These are phyloP conservation scores for Azorinus chamasolen DNA, from an alignment of 2,888 invertebrate species.

Conservation along the genomic window DNA sequence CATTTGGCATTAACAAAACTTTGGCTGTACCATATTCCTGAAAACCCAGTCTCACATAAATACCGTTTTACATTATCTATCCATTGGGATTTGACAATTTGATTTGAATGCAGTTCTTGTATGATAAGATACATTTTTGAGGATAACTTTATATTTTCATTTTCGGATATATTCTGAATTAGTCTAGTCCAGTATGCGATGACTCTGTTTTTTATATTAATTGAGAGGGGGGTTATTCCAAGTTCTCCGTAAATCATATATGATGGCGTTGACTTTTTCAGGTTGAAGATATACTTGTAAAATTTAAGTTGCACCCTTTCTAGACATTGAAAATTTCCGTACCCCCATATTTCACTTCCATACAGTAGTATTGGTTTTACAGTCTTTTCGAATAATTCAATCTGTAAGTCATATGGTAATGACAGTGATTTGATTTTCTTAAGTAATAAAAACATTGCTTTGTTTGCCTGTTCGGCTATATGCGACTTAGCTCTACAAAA, in stretches of 20 bases:
- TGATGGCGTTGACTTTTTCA: conserved; percentile 13
- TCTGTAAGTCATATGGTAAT: conserved; percentile 17
- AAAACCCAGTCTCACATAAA: not conserved
- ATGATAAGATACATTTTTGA: conserved; percentile 2
- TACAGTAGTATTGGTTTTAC: too few species aligned
- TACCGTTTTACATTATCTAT: not conserved
- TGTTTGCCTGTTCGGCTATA: too few species aligned
- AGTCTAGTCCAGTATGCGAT: conserved; percentile 4
- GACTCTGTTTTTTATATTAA: conserved; percentile 5
- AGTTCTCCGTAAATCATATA: conserved; percentile 20
- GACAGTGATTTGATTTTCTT: too few species aligned
- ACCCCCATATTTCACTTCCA: too few species aligned
- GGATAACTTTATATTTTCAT: conserved; percentile 1
- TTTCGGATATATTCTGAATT: too few species aligned
- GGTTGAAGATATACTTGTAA: conserved; percentile 14
- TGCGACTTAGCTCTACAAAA: too few species aligned
- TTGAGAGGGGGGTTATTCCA: too few species aligned
- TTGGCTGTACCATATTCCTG: too few species aligned
- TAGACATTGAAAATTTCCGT: too few species aligned
- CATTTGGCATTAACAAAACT: not conserved
- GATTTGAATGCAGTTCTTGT: not conserved
- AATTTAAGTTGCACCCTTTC: conserved; percentile 31
- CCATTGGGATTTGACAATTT: conserved; percentile 9
- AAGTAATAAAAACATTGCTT: too few species aligned
- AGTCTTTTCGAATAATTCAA: conserved; percentile 16